Evolutionary conservation across 2,888 invertebrate species (phyloP), one percentile per base, ranked within the genome.

Genomic region (Capitulum mitella): DNA sequence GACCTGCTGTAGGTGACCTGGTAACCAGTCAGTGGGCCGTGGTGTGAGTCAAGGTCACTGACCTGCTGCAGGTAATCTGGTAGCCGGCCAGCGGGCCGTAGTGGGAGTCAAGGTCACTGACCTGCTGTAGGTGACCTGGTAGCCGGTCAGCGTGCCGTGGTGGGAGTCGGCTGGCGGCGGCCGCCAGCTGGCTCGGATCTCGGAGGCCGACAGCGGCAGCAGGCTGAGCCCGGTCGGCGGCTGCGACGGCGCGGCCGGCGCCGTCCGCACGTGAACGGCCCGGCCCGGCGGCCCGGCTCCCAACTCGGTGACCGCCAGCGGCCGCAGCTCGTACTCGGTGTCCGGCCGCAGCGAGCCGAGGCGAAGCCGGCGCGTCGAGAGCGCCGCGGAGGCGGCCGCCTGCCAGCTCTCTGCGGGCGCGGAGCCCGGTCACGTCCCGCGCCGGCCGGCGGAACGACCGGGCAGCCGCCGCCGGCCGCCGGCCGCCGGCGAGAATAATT

Each of bases 151-250:
- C 6, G 76, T 61, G 22, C 81, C 81, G 78, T 81, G 81, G 51
- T 80, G 79, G 34, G 77, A 54, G 77, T 80, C 79, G 43, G 48
- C 77, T 0, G 61, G 79, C 19, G 81, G 81, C 6, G 80, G 81
- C 14, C 79, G 79, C 81, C 81, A 81, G 78, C 58, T 79, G 46
- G 80, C 81, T 58, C 79, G 79, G 32, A 81, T 79, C 40, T 81
- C 79, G 26, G 78, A 79, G 5, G 81, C 76, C 10, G 80, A 79
- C 70, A 81, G 78, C 16, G 80, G 78, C 14, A 78, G 61, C 75
- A 81, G 80, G 46, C 61, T 77, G 58, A 81, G 79, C 34, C 79
- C 78, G 37, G 74, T 77, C 2, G 81, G 81, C n/a, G 76, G 75
- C 26, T 77, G 80, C 34, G 80, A 78, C 6, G 80, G 81, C 34